Evolutionary conservation across 92 coral and sea anemone genomes (phyloP).

Genomic region (Actinernus sp.): DNA sequence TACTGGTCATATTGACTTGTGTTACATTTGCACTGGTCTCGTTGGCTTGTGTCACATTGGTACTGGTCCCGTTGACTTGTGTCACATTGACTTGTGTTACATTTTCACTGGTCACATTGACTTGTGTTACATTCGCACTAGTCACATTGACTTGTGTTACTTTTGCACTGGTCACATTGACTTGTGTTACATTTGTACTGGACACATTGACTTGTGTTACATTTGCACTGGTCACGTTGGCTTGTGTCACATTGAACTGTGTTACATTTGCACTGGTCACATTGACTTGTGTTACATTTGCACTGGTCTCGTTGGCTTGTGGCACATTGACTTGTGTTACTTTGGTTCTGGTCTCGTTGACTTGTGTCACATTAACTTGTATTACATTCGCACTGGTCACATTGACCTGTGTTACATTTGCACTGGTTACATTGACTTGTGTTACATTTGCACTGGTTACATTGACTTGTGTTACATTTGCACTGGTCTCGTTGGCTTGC

Average conservation of each 20-base stretch:
- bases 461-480: conserved; percentile 1
- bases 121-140: not conserved
- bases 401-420: not conserved
- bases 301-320: conserved; percentile 27
- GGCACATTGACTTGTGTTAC: conserved; percentile 1
- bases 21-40: not conserved
- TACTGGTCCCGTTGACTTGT: not conserved
- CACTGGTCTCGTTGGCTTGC: not conserved
- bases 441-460: conserved; percentile 6
- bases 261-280: conserved; percentile 7
- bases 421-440: conserved; percentile 3
- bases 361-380: not conserved
- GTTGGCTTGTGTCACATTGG: not conserved
- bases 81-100: conserved; percentile 7
- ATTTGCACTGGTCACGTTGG: conserved; percentile 1
- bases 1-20: not conserved
- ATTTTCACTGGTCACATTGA: conserved; percentile 4
- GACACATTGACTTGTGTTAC: conserved; percentile 1
- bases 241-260: not conserved
- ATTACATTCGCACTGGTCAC: not conserved
- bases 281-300: conserved; percentile 20
- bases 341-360: conserved; percentile 1
- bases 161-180: conserved; percentile 10
- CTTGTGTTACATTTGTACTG: not conserved
- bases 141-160: conserved; percentile 3